Evolutionary conservation across 2,888 invertebrate genomes (phyloP).

Genomic region (Drosophila tanythrix): DNA sequence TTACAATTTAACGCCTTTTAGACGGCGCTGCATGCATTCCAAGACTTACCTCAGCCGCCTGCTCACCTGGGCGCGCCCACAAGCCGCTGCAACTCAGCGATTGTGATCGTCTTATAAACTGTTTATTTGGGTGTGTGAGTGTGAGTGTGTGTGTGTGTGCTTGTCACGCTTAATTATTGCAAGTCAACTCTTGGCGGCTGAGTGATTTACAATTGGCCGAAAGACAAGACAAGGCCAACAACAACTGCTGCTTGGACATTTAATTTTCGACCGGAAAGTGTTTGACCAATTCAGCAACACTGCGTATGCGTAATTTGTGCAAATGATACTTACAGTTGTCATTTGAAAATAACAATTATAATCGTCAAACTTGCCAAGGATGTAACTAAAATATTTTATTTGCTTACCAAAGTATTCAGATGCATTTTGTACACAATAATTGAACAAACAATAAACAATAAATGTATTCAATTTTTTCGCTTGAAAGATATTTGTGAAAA

Average conservation of each 20-base stretch:
- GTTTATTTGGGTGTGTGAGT: conserved; percentile 19
- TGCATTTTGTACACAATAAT: neutral
- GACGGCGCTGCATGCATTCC: conserved; percentile 29
- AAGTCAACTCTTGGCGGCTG: conserved; percentile 66
- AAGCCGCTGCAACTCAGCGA: conserved; percentile 3
- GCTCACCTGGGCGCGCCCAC: conserved; percentile 36
- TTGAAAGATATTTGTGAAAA: neutral
- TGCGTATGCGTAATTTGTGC: conserved; percentile 51
- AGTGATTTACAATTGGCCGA: conserved; percentile 63
- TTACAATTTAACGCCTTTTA: conserved; percentile 59
- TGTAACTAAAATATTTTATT: neutral
- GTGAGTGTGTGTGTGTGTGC: conserved; percentile 16
- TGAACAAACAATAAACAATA: neutral
- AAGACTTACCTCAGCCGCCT: conserved; percentile 38
- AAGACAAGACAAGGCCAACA: conserved; percentile 60
- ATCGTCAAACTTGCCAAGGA: neutral
- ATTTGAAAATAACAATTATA: neutral
- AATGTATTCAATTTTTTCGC: neutral
- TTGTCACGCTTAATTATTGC: conserved; percentile 63
- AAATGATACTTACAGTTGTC: conserved; percentile 3
- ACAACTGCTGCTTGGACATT: conserved; percentile 15
- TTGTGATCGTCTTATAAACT: conserved; percentile 43
- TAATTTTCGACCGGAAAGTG: conserved; percentile 8
- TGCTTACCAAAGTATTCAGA: neutral
- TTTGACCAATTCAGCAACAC: neutral